Base-by-base conservation (phyloP, 1,140 invertebrate genomes). In the Drosophila arawakana region DNA sequence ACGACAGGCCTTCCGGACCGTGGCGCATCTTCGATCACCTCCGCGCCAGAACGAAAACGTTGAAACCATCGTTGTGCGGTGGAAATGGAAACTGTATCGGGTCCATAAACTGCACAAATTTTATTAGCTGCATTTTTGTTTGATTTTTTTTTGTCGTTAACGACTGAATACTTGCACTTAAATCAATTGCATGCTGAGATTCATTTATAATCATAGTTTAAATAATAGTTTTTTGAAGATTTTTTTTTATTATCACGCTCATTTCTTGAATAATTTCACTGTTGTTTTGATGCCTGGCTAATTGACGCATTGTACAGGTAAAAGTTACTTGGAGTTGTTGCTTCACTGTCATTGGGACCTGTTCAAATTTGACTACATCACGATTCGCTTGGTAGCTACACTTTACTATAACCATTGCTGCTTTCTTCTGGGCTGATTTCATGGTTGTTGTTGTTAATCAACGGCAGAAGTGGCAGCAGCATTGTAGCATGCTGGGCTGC, bases 321-420 rank as follows among this genome's bases (percentile, higher is more conserved):
- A 63, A 71, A 75, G 18, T 63, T 30, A 44, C 25, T 59, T 65
- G 49, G 43, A 15, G 11, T 37, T 43, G n/a, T 37, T 57, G n/a
- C 35, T 74, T 61, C 21, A 61, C 50, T 74, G 39, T 73, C 72
- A 43, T 61, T 61, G 72, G 34, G 7, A 34, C 30, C 59, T 65
- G 71, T 75, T 75, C 52, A 71, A 71, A 71, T 75, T 70, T 63
- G 54, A 75, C 52, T 63, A 62, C 46, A 75, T 75, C 73, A 75
- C 59, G 60, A 52, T 71, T 75, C 54, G 60, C 37, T 65, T 65
- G 67, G 52, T 46, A 71, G 59, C 52, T 59, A 71, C 67, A 70
- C 44, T 63, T 61, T 71, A 52, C 34, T 74, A 43, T 74, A 49
- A 52, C 52, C n/a, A 25, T 58, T 69, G 43, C 58, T 58, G 11